A percentile compares a stretch with the other conserved stretches of the same genome.
phyloP scores from a whole-genome alignment of 1,140 invertebrate species.

The Lasioglossum albipes region DNA sequence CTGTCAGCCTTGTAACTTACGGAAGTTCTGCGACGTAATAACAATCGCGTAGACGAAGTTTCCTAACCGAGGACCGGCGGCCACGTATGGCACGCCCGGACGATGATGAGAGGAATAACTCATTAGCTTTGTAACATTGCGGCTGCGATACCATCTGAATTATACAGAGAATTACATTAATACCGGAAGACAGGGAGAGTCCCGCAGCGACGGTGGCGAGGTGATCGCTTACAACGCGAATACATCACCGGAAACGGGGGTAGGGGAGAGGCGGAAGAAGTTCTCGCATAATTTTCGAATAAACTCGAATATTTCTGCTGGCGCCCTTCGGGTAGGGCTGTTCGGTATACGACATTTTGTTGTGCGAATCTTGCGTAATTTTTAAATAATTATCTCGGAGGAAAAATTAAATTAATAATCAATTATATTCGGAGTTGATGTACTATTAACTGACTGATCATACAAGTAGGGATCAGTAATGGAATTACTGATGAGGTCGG shows the following conservation, averaged over 20 bases:
- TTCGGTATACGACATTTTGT: no score
- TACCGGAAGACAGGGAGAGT: conserved; percentile 20
- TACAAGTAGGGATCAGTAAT: no score
- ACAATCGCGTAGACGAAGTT: neutral
- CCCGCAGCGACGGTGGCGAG: neutral
- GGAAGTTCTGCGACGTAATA: no score
- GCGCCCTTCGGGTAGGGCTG: neutral
- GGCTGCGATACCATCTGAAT: conserved; percentile 1
- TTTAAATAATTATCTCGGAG: no score
- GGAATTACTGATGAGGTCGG: no score
- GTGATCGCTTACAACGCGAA: neutral
- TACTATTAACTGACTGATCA: no score
- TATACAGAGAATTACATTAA: conserved; percentile 37
- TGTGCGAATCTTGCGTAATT: no score
- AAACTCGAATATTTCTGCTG: conserved; percentile 31
- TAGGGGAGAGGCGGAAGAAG: neutral
- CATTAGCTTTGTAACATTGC: conserved; percentile 34
- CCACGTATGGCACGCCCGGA: conserved; percentile 5
- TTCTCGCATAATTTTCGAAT: conserved; percentile 40
- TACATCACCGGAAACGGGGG: neutral
- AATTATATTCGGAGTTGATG: no score
- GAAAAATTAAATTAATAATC: no score
- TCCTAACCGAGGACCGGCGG: neutral
- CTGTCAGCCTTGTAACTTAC: no score
- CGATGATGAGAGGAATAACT: conserved; percentile 34